Conservation (phyloP, 2,113 vertebrate species). For the Pyrgilauda ruficollis region DNA sequence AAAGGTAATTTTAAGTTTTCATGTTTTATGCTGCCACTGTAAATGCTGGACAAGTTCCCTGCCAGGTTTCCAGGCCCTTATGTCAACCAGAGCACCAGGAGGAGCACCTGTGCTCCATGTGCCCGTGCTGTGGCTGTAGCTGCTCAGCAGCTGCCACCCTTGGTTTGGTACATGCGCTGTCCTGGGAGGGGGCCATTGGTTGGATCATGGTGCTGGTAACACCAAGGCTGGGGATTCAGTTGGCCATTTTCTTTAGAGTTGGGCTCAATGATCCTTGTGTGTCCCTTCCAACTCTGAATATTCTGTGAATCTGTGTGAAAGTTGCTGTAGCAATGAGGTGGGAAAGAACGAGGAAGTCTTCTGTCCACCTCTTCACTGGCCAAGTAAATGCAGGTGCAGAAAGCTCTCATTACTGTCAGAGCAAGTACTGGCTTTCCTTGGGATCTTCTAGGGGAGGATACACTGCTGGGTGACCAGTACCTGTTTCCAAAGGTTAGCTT, state of each 20-base stretch:
- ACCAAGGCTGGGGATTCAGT: neutral
- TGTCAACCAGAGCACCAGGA: neutral
- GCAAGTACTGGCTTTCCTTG: neutral
- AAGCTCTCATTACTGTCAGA: neutral
- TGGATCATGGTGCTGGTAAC: neutral
- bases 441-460: neutral
- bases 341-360: accelerated
- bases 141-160: neutral
- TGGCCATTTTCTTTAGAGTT: neutral
- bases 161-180: neutral
- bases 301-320: neutral
- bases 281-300: neutral
- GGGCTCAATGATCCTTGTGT: accelerated
- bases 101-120: neutral
- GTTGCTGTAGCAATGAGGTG: neutral
- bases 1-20: neutral
- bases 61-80: neutral
- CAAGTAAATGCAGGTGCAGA: neutral
- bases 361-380: neutral
- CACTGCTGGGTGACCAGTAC: neutral
- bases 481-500: neutral
- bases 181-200: neutral
- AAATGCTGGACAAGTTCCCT: neutral
- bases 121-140: neutral
- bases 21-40: neutral